Evolutionary conservation across 1,140 invertebrate species (phyloP), one percentile per base, ranked within the genome.

Genomic region (Atta texana): DNA sequence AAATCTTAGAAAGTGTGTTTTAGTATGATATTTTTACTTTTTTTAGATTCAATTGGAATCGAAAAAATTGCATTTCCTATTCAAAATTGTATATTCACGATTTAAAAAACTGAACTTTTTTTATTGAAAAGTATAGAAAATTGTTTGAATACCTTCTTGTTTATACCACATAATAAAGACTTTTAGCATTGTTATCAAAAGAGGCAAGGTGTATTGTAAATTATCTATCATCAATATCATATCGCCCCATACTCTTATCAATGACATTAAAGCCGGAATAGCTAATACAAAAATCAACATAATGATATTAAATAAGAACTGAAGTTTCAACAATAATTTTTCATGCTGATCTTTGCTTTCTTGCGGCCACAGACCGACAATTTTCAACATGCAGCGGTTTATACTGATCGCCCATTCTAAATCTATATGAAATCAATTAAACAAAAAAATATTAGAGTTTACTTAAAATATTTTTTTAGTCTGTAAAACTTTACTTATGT

Each of bases 401-500:
- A 80, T 8, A 39, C 77, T n/a, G 5, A 80, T 80, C 14, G 77
- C 63, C 77, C 77, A 80, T 80, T 80, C 14, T 53, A 80, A 18
- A 80, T 80, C 77, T 80, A 18, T 39, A 1, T 0, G 39, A 10
- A 44, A 68, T 66, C 6, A 34, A 49, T 61, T 44, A 61, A 31
- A 31, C 31, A 16, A 0, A 77, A 44, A 77, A n/a, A 28, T 31
- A 44, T 63, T 44, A 14, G 34, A 28, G 64, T 63, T n/a, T 64
- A 77, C 1, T 24, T 14, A 4, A 77, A 53, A 78, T 53, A 51
- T 78, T 10, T 53, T 6, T 44, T 76, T 55, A 74, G 28, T 16
- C 16, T 74, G 10, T 68, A 21, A 66, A 44, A 44, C 12, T n/a
- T 16, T 16, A 53, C 14, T 21, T 10, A 49, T 44, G 39, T 51